These are phyloP conservation scores for Siniperca obscura DNA, from an alignment of 2,797 vertebrate species.

Conservation along the genomic window DNA sequence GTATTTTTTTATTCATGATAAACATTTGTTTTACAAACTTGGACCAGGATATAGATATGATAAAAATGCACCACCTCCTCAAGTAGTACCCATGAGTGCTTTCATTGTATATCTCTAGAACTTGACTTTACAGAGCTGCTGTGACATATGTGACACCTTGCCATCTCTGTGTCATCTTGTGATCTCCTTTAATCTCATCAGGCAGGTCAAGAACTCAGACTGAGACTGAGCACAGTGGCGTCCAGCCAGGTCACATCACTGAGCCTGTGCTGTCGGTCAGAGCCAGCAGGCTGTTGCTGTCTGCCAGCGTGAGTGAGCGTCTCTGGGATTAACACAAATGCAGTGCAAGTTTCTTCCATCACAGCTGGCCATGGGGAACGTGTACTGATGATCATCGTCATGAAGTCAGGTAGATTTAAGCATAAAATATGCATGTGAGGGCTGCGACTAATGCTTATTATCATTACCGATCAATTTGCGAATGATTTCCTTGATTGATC, in stretches of 20 bases:
- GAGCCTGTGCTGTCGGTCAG: slow-evolving; percentile 25
- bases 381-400: not conserved
- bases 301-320: slow-evolving; percentile 23
- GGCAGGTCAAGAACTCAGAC: slow-evolving; percentile 39
- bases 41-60: not conserved
- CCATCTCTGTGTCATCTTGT: slow-evolving; percentile 21
- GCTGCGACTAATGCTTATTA: not conserved
- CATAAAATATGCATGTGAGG: not conserved
- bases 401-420: not conserved
- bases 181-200: slow-evolving; percentile 64
- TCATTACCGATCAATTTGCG: not conserved
- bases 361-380: slow-evolving; percentile 11
- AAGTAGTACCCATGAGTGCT: not conserved
- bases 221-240: slow-evolving; percentile 33
- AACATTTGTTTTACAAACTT: not conserved
- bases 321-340: slow-evolving; percentile 39
- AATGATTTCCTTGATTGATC: not conserved
- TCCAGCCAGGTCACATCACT: slow-evolving; percentile 27
- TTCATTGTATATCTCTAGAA: not conserved
- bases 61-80: not conserved
- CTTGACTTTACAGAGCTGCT: not conserved
- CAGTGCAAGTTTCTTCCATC: slow-evolving; percentile 8
- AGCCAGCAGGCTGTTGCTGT: slow-evolving; percentile 27
- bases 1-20: not conserved
- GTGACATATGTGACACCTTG: slow-evolving; percentile 19